Percentiles rank a stretch among this genome's conserved stretches.
Evolutionary conservation across 2,113 vertebrate species (phyloP).

Genomic region (Sterna hirundo): DNA sequence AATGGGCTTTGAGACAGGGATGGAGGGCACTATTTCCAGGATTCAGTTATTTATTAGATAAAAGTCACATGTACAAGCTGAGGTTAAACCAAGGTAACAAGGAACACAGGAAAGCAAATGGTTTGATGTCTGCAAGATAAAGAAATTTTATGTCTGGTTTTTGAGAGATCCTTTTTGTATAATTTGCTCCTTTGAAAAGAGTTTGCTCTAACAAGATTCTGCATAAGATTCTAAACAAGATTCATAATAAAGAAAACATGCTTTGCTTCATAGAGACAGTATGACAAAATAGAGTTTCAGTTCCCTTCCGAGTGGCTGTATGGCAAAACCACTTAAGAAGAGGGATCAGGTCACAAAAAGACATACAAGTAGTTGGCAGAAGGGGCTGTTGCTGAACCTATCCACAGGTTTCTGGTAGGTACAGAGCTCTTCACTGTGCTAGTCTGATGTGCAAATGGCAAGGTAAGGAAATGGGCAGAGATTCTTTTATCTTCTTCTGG

Average conservation of each 20-base stretch:
- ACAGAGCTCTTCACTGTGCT: background rate
- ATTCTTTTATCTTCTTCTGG: background rate
- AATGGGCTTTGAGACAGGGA: background rate
- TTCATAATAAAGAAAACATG: background rate
- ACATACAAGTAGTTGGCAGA: background rate
- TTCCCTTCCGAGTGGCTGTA: background rate
- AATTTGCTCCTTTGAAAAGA: background rate
- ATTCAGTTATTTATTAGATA: background rate
- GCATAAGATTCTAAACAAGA: background rate
- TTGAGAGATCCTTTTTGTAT: background rate
- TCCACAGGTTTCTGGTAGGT: background rate
- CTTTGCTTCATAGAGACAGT: background rate
- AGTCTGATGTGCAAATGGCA: background rate
- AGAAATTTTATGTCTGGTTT: background rate
- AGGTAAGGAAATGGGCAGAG: accelerated
- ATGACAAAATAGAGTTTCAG: background rate
- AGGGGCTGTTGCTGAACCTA: background rate
- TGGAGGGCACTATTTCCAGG: background rate
- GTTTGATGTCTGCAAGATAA: background rate
- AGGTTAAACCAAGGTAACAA: background rate
- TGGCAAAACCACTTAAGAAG: background rate
- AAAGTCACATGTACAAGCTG: background rate
- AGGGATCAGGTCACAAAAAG: background rate
- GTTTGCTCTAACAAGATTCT: slow-evolving; percentile 14
- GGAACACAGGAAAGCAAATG: background rate